These are phyloP conservation scores for Endomychus coccineus DNA, from an alignment of 2,888 invertebrate genomes.

Conservation along the genomic window DNA sequence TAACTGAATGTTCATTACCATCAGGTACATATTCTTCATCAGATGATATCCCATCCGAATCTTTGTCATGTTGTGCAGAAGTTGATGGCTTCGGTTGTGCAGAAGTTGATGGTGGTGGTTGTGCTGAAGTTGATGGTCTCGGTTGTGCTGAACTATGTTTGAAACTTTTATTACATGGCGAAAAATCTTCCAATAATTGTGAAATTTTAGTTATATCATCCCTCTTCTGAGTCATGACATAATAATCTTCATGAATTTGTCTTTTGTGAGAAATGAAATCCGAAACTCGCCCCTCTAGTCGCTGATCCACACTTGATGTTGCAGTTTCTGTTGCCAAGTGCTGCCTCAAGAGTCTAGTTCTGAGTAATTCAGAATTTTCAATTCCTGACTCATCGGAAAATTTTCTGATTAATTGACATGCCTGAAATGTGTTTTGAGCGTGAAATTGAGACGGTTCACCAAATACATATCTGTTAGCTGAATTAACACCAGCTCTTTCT, in stretches of 20 bases:
- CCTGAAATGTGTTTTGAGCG: constrained; percentile 6
- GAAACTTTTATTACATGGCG: too few species aligned
- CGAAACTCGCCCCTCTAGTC: constrained; percentile 6
- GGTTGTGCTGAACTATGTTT: too few species aligned
- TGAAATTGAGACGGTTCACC: constrained; percentile 6
- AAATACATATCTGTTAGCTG: constrained; percentile 5
- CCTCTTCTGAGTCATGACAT: constrained; percentile 6
- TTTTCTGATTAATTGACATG: constrained; percentile 5
- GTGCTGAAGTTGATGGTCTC: too few species aligned
- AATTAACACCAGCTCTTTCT: constrained; percentile 6
- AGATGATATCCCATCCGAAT: too few species aligned
- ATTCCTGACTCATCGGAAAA: constrained; percentile 8
- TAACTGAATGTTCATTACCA: too few species aligned
- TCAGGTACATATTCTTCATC: too few species aligned
- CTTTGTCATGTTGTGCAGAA: too few species aligned
- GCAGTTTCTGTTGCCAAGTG: constrained; percentile 11
- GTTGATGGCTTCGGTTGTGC: too few species aligned
- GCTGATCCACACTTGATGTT: constrained; percentile 1
- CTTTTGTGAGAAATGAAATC: constrained; percentile 10
- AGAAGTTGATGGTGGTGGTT: too few species aligned
- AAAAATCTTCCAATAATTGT: constrained; percentile 1
- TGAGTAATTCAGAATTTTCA: constrained; percentile 1
- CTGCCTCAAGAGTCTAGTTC: constrained; percentile 7
- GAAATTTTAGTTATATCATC: constrained; percentile 5
- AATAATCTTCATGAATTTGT: constrained; percentile 6